These are phyloP conservation scores for Nycticorax nycticorax DNA, from an alignment of 2,113 vertebrate genomes.

Conservation along the genomic window DNA sequence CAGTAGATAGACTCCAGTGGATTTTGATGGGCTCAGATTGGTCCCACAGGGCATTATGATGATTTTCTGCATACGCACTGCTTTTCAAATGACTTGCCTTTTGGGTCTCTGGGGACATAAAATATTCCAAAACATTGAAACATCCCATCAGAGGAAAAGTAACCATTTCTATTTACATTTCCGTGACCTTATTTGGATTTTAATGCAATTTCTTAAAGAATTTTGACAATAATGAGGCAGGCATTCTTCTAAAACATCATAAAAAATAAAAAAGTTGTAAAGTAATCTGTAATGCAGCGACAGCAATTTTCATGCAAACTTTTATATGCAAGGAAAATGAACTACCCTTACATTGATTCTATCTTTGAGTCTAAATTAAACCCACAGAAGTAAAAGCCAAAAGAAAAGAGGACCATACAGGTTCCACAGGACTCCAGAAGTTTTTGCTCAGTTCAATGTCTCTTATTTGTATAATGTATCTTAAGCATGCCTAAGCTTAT, in stretches of 20 bases:
- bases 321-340: neutral
- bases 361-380: neutral
- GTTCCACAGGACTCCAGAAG: neutral
- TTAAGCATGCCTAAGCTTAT: neutral
- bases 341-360: neutral
- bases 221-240: neutral
- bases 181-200: neutral
- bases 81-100: neutral
- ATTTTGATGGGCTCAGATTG: constrained; percentile 36
- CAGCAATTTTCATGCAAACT: neutral
- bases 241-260: neutral
- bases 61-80: neutral
- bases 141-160: neutral
- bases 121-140: constrained; percentile 24
- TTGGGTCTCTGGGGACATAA: neutral
- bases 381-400: neutral
- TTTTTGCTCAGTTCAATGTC: neutral
- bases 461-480: neutral
- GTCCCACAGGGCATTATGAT: neutral
- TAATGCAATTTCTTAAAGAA: neutral
- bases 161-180: neutral
- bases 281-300: neutral
- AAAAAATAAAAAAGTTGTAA: neutral
- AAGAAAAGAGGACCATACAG: neutral
- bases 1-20: constrained; percentile 8